These are phyloP conservation scores for Oryctolagus cuniculus DNA, from an alignment of 2,113 vertebrate genomes.

Conservation along the genomic window DNA sequence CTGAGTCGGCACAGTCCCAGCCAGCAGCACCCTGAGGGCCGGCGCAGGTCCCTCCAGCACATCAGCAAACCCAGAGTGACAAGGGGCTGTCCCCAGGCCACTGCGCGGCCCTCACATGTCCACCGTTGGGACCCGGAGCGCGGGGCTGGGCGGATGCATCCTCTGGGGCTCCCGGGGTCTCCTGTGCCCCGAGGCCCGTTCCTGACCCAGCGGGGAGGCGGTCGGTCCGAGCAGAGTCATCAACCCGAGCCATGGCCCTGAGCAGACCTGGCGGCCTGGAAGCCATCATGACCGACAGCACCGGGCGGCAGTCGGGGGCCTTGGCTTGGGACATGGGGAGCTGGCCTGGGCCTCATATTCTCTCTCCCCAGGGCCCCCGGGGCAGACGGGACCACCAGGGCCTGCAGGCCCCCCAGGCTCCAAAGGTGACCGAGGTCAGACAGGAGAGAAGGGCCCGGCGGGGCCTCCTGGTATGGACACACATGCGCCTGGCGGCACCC, in stretches of 20 bases:
- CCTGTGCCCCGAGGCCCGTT: background rate
- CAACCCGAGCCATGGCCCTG: background rate
- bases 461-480: constrained; percentile 90
- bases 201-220: background rate
- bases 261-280: background rate
- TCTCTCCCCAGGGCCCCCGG: constrained; percentile 85
- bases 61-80: background rate
- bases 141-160: fast-evolving
- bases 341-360: background rate
- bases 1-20: too few species aligned
- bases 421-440: constrained; percentile 89
- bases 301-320: fast-evolving
- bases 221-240: background rate
- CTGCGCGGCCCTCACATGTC: background rate
- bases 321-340: too few species aligned
- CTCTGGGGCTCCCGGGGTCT: background rate
- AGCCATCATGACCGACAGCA: too few species aligned
- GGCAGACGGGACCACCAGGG: constrained; percentile 87
- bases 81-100: background rate
- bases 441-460: constrained; percentile 87
- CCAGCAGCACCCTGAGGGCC: background rate
- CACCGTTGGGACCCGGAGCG: background rate
- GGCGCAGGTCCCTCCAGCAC: background rate
- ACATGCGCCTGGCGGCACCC: background rate
- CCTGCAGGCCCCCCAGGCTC: constrained; percentile 87